A percentile compares a stretch with the other conserved stretches of the same genome.
phyloP scores from a whole-genome alignment of 1,140 invertebrate species.

The Habropoda laboriosa region DNA sequence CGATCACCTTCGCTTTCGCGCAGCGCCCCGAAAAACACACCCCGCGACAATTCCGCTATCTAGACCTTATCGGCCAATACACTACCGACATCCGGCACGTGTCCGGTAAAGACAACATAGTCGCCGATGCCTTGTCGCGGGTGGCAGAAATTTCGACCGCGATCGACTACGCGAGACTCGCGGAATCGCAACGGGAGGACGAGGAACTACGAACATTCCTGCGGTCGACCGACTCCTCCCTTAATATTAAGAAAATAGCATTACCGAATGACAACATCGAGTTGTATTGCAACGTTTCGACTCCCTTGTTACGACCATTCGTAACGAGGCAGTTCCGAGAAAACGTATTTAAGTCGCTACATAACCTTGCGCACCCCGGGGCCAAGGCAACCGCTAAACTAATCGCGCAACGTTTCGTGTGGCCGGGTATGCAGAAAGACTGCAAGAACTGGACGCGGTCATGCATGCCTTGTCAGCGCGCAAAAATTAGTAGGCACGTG shows the following conservation, averaged over 20 bases:
- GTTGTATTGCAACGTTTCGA: neutral
- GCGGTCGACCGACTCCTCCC: neutral
- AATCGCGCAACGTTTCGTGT: slow-evolving; percentile 74
- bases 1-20: neutral
- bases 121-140: neutral
- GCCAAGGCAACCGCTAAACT: slow-evolving; percentile 67
- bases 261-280: too few relatives aligned
- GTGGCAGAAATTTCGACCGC: neutral
- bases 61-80: neutral
- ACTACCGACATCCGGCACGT: neutral
- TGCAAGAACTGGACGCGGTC: neutral
- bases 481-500: neutral
- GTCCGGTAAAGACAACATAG: too few relatives aligned
- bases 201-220: neutral
- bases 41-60: neutral
- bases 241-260: neutral
- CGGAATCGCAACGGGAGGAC: neutral
- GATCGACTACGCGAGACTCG: neutral
- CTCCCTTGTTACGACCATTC: neutral
- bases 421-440: slow-evolving; percentile 64
- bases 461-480: neutral
- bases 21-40: neutral
- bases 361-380: slow-evolving; percentile 73
- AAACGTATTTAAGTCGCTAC: slow-evolving; percentile 61
- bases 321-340: neutral